These are phyloP conservation scores for Caenorhabditis zanzibari DNA, from an alignment of 2,888 invertebrate species.

Conservation along the genomic window DNA sequence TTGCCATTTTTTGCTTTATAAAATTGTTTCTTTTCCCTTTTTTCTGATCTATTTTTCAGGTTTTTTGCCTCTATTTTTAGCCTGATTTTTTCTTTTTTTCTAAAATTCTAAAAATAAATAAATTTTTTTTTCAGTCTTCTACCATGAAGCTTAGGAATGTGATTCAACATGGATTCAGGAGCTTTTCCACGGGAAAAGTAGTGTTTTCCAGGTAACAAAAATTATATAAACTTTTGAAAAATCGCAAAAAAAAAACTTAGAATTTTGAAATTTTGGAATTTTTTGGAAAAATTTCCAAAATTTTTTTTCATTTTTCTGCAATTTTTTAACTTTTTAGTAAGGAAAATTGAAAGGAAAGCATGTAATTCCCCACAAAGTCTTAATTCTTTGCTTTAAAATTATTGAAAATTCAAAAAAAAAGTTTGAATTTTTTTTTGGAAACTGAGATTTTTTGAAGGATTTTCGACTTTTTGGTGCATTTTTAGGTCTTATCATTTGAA, in stretches of 20 bases:
- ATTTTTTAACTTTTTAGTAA: no score
- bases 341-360: no score
- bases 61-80: neutral
- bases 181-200: constrained; percentile 41
- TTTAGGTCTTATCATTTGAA: constrained; percentile 1
- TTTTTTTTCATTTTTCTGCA: no score
- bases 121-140: no score
- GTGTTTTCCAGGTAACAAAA: constrained; percentile 46
- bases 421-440: neutral
- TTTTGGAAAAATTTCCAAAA: no score
- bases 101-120: neutral
- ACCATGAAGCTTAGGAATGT: constrained; percentile 35
- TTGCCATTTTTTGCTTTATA: no score
- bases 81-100: no score
- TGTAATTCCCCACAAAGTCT: no score
- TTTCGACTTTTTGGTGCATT: no score
- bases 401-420: neutral
- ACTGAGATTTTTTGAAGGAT: neutral
- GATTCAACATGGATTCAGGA: constrained; percentile 42
- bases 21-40: neutral
- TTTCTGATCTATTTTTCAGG: neutral
- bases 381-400: no score
- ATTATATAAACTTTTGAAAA: no score
- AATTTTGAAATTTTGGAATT: neutral
- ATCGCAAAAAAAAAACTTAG: neutral